Evolutionary conservation across 2,113 vertebrate genomes (phyloP), one percentile per base, ranked within the genome.

Genomic region (Brachyhypopomus gauderio): DNA sequence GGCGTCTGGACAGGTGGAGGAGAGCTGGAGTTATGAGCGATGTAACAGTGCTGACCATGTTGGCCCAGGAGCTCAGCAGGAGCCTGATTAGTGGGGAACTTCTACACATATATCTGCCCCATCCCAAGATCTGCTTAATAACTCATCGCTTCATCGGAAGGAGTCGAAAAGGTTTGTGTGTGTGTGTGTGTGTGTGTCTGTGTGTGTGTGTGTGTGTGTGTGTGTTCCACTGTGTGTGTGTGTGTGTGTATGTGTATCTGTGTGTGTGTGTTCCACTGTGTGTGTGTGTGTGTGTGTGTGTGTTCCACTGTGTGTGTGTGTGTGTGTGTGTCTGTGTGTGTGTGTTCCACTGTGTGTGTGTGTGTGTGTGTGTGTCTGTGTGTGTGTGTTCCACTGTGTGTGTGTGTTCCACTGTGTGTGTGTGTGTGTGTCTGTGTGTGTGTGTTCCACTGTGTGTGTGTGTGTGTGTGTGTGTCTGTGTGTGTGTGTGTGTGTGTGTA

Each of bases 51-150:
- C 77, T 69, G 73, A 41, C 71, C 55, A 41, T 0, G 75, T 67
- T 34, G 23, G 23, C 7, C 60, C 22, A 25, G 60, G 11, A 63
- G 22, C 63, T 70, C 25, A 36, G 72, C 60, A 77, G 84, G 63
- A 12, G 34, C 48, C 23, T 77, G 71, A 67, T 79, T 81, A 86
- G 25, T 66, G 63, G 82, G 90, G 81, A 88, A 85, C 86, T 78
- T 63, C 84, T 86, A 38, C 58, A 77, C 83, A 86, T 88, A 86
- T 86, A 86, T 89, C 77, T 80, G 83, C 81, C 78, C 86, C 83
- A 76, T 70, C 59, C 2, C 48, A 23, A 74, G 80, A 79, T 79
- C 83, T 63, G 72, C 64, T 72, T 74, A 72, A 74, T 85, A 81
- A 88, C 86, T 87, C 67, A 81, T 56, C 86, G 75, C 85, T 38